Evolutionary conservation across 92 coral and sea anemone species (phyloP), one percentile per base, ranked within the genome.

Genomic region (Bergia sp.): DNA sequence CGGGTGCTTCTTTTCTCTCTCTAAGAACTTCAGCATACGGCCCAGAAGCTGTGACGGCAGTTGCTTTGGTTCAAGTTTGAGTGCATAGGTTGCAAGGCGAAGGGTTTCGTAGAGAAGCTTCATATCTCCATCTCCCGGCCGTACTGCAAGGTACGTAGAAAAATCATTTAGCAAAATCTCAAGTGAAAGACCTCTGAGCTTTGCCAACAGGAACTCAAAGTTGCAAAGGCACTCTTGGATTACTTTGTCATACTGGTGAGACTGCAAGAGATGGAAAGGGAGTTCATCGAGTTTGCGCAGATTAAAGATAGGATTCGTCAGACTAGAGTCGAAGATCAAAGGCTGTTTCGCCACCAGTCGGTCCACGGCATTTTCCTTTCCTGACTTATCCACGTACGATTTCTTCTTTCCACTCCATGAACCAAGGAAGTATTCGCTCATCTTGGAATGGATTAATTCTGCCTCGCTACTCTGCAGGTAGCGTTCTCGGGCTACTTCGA

Each of bases 391-490:
- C 9, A 91, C 92, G 81, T 92, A 97, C 12, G 99, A 94, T 86
- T 97, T 97, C 89, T 94, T 97, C 87, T 79, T 88, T 43, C 98
- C 90, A 36, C 97, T 90, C 99, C 99, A 97, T 49, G 82, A 94
- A 4, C 99, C 99, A 9, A 94, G 93, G 81, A 97, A 96, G 89
- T 93, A 97, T 23, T 97, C 99, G 37, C 97, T 95, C 93, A 97
- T 88, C 71, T 94, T 93, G 18, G 92, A 65, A 85, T 95, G 98
- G 71, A 97, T 93, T 89, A 83, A 91, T 61, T 58, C 90, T 12
- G 96, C 92, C 53, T 93, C 88, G 13, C 93, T 94, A 37, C 89
- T 90, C 67, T 82, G 55, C 77, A 97, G 53, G 61, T 97, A 97
- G 81, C 97, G 90, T 82, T 93, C 98, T 21, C 93, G 93, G 20